These are phyloP conservation scores for Apostichopus californicus DNA, from an alignment of 35 echinoderm and acorn worm genomes.

Conservation along the genomic window DNA sequence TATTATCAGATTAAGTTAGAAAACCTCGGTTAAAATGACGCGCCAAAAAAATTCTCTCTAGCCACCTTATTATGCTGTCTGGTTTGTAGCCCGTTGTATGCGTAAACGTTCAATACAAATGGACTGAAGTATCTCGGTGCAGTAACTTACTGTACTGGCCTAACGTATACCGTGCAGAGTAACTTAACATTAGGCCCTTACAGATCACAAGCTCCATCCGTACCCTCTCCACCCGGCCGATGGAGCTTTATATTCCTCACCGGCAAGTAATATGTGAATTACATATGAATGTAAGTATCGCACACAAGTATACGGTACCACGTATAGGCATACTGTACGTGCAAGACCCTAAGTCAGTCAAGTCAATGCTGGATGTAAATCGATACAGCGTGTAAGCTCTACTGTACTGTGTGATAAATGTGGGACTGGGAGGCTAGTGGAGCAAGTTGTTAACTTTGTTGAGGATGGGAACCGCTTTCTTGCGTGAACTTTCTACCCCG, in stretches of 20 bases:
- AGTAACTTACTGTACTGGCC: background rate
- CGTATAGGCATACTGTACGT: background rate
- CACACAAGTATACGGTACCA: background rate
- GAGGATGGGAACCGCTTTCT: background rate
- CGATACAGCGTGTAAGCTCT: no score
- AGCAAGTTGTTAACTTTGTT: background rate
- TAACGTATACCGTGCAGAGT: background rate
- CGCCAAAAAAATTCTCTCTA: conserved; percentile 52
- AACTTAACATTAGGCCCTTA: conserved; percentile 23
- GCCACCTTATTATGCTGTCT: conserved; percentile 54
- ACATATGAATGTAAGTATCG: no score
- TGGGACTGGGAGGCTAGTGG: no score
- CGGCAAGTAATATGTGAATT: no score
- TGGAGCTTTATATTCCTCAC: background rate
- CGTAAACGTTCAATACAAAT: background rate
- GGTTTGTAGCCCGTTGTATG: background rate
- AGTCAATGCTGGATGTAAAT: no score
- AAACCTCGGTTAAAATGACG: background rate
- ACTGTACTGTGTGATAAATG: no score
- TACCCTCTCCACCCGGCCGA: background rate
- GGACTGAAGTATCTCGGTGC: background rate
- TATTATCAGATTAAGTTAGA: background rate
- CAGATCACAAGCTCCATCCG: no score
- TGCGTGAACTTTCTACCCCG: conserved; percentile 44
- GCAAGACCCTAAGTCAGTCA: no score